A percentile compares a stretch with the other conserved stretches of the same genome.
Conservation (phyloP, 2,113 vertebrate genomes). For the Ginglymostoma cirratum region DNA sequence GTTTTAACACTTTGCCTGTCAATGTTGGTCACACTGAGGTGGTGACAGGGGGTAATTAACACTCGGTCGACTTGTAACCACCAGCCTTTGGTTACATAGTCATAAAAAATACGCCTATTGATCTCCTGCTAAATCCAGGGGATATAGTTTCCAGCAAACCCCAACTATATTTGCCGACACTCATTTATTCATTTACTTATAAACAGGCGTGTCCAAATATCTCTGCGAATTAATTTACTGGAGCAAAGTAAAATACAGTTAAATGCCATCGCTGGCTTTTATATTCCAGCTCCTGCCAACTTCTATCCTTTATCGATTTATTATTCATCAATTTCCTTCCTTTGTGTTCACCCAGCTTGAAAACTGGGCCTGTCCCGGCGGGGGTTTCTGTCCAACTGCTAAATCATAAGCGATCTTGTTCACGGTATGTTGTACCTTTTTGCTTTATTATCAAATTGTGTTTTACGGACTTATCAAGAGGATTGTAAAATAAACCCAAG, state of each 20-base stretch:
- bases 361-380: neutral
- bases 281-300: neutral
- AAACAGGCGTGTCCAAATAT: neutral
- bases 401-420: neutral
- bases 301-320: neutral
- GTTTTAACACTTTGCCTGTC: neutral
- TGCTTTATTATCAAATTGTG: neutral
- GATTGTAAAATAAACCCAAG: neutral
- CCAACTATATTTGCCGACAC: neutral
- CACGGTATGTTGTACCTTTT: neutral
- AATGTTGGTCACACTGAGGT: neutral
- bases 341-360: neutral
- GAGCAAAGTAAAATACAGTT: neutral
- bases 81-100: neutral
- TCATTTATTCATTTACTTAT: neutral
- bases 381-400: neutral
- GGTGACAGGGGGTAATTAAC: neutral
- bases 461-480: neutral
- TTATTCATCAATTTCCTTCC: neutral
- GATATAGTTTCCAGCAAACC: neutral
- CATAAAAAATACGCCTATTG: conserved; percentile 8
- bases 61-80: neutral
- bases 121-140: neutral
- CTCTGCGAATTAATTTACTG: neutral
- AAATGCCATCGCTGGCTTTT: neutral